These are phyloP conservation scores for Bryconaethiops microstoma DNA, from an alignment of 2,797 vertebrate species.

Conservation along the genomic window DNA sequence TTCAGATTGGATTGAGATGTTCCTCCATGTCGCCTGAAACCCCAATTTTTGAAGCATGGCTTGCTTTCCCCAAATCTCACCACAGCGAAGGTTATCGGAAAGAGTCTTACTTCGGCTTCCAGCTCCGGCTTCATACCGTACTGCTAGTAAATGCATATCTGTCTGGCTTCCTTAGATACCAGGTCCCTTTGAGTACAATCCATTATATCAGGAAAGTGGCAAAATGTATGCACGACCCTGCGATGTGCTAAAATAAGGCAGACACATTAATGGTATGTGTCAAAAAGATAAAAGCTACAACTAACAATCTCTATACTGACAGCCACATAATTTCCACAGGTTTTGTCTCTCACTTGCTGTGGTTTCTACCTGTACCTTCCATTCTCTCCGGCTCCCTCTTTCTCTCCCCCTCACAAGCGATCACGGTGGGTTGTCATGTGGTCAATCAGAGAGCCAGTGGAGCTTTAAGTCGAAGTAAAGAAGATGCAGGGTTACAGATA, in stretches of 20 bases:
- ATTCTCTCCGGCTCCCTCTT: not conserved
- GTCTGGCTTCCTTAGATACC: slow-evolving; percentile 6
- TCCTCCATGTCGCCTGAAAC: slow-evolving; percentile 7
- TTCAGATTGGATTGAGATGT: not conserved
- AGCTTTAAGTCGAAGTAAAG: slow-evolving; percentile 67
- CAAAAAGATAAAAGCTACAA: slow-evolving; percentile 50
- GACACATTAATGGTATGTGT: slow-evolving; percentile 40
- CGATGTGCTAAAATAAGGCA: slow-evolving; percentile 1
- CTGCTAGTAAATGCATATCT: slow-evolving; percentile 16
- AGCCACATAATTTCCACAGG: slow-evolving; percentile 35
- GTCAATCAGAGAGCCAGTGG: slow-evolving; percentile 71
- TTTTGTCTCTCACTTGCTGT: slow-evolving; percentile 36
- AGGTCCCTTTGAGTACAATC: not conserved
- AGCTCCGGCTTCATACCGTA: slow-evolving; percentile 10
- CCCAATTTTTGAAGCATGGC: slow-evolving; percentile 2
- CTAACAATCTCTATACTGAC: slow-evolving; percentile 49
- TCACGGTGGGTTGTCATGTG: slow-evolving; percentile 54
- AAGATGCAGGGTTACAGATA: slow-evolving; percentile 60
- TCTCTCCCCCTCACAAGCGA: not conserved
- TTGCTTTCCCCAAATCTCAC: slow-evolving; percentile 28
- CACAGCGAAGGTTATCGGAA: slow-evolving; percentile 28
- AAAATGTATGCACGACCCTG: not conserved
- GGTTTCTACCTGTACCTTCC: slow-evolving; percentile 25
- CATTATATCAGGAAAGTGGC: slow-evolving; percentile 11
- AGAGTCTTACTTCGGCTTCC: slow-evolving; percentile 10